phyloP scores from a whole-genome alignment of 2,888 invertebrate genomes.

The Leptopilina myrica region DNA sequence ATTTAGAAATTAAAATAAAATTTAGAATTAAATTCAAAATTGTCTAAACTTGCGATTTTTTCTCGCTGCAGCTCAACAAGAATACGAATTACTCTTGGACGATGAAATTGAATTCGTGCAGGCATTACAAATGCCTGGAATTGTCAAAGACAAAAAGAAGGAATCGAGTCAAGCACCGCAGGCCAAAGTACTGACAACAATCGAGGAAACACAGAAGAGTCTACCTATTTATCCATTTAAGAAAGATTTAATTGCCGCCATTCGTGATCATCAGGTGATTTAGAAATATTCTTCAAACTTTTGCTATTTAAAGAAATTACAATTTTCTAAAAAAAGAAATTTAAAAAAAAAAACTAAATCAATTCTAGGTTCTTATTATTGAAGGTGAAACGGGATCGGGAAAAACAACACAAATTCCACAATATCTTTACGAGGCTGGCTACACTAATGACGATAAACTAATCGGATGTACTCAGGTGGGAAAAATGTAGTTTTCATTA shows the following conservation, averaged over 20 bases:
- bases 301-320: too few relatives aligned
- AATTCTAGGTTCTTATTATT: slow-evolving; percentile 87
- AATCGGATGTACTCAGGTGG: slow-evolving; percentile 94
- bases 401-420: slow-evolving; percentile 99
- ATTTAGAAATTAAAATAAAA: too few relatives aligned
- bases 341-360: background rate
- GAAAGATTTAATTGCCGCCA: slow-evolving; percentile 92
- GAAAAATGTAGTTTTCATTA: background rate
- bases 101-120: slow-evolving; percentile 99
- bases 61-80: slow-evolving; percentile 79
- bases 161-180: slow-evolving; percentile 73
- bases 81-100: slow-evolving; percentile 95
- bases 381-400: slow-evolving; percentile 99
- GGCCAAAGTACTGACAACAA: slow-evolving; percentile 73
- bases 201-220: slow-evolving; percentile 94
- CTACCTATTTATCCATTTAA: slow-evolving; percentile 96
- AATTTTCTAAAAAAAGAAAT: background rate
- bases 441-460: slow-evolving; percentile 90
- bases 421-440: slow-evolving; percentile 96
- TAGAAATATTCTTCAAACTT: background rate
- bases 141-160: slow-evolving; percentile 76
- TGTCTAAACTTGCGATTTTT: background rate
- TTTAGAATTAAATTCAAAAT: background rate
- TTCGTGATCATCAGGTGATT: slow-evolving; percentile 88
- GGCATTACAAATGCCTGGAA: slow-evolving; percentile 87